A percentile compares a stretch with the other conserved stretches of the same genome.
These are phyloP conservation scores for Eurytoma californica DNA, from an alignment of 2,888 invertebrate species.

Conservation along the genomic window DNA sequence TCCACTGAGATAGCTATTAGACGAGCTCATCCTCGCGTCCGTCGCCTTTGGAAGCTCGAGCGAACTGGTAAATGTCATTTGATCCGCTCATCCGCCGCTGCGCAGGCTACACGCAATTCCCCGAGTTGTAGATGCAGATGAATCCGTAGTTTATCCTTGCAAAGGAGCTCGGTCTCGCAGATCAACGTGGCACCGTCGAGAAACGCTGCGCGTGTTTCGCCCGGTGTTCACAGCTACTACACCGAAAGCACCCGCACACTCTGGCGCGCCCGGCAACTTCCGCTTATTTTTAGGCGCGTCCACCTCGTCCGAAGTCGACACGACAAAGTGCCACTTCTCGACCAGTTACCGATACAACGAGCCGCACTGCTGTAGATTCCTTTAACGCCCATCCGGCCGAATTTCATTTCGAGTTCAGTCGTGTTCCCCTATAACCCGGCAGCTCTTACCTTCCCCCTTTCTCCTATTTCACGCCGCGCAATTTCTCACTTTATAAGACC, in stretches of 20 bases:
- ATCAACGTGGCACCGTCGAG: background rate
- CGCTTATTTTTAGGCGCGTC: slow-evolving; percentile 52
- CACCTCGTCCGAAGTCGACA: slow-evolving; percentile 56
- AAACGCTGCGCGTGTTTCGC: background rate
- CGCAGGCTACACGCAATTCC: background rate
- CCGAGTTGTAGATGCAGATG: slow-evolving; percentile 64
- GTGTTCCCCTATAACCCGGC: too few relatives aligned
- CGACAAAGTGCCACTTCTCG: slow-evolving; percentile 55
- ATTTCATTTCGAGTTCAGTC: slow-evolving; percentile 27
- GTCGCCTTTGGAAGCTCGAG: too few relatives aligned
- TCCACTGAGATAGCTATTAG: slow-evolving; percentile 40
- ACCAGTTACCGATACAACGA: slow-evolving; percentile 49
- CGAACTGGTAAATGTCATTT: background rate
- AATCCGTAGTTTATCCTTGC: slow-evolving; percentile 64
- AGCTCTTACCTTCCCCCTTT: too few relatives aligned
- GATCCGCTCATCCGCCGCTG: background rate
- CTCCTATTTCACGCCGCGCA: too few relatives aligned
- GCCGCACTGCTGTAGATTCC: slow-evolving; percentile 46
- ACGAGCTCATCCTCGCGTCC: background rate
- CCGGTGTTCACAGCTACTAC: background rate
- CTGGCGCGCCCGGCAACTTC: slow-evolving; percentile 29
- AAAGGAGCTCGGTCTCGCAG: background rate
- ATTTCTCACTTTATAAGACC: too few relatives aligned
- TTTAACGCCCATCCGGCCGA: slow-evolving; percentile 43
- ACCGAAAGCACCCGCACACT: slow-evolving; percentile 39